phyloP scores from a whole-genome alignment of 2,888 invertebrate species.

The Criorhina ranunculi region DNA sequence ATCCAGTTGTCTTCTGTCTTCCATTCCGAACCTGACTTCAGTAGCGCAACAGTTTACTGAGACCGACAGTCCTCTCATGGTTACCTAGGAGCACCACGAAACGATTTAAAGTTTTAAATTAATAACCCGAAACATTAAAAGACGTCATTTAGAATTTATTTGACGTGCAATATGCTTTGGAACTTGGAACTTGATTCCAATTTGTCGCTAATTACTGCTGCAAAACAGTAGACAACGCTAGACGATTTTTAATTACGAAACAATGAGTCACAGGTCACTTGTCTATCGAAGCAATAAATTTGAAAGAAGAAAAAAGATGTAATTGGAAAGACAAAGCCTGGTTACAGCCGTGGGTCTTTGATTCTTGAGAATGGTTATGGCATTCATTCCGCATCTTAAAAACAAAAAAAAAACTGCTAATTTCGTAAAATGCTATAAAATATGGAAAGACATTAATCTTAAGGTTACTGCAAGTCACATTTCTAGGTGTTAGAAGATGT shows the following conservation, averaged over 20 bases:
- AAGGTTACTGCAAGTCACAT: not conserved
- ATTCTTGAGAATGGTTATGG: no score
- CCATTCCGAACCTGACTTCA: no score
- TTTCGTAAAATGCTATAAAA: conserved; percentile 4
- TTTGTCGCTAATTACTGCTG: not conserved
- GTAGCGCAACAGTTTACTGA: no score
- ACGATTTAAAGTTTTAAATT: not conserved
- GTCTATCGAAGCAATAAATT: no score
- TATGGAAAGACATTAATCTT: not conserved
- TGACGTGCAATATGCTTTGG: not conserved
- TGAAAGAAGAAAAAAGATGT: no score
- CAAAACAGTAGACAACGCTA: not conserved
- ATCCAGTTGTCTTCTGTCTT: no score
- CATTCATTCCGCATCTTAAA: no score
- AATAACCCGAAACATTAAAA: not conserved
- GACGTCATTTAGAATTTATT: not conserved
- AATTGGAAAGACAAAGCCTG: no score
- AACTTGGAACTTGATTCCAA: not conserved
- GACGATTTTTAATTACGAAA: not conserved
- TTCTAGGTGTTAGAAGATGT: not conserved
- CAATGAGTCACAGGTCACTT: not conserved
- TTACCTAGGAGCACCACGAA: not conserved
- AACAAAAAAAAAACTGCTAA: not conserved
- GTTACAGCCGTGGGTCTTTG: no score
- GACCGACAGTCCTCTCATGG: not conserved